These are phyloP conservation scores for Chymomyza fuscimana DNA, from an alignment of 2,888 invertebrate species.

Conservation along the genomic window DNA sequence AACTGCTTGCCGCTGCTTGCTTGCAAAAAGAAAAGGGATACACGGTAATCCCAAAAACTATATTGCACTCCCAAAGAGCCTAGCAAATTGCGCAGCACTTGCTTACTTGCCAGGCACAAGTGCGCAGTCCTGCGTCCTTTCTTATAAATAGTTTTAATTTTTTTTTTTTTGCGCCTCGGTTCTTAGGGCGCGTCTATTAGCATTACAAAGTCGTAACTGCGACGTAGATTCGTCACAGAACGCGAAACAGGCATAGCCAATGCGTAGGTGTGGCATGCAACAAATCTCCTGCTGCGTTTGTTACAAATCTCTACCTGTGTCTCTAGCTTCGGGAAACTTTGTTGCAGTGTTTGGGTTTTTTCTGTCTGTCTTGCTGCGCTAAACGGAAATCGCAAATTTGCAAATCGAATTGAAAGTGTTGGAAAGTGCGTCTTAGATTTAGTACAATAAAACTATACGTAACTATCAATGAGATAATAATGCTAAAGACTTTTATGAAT, in stretches of 20 bases:
- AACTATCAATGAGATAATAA: too few species aligned
- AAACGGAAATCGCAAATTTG: neutral
- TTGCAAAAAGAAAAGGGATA: neutral
- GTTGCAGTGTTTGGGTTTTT: too few species aligned
- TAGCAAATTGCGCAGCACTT: constrained; percentile 44
- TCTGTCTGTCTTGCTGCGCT: neutral
- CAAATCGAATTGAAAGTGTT: too few species aligned
- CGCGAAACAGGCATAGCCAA: constrained; percentile 52
- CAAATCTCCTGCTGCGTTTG: constrained; percentile 12
- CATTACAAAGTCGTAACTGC: constrained; percentile 30
- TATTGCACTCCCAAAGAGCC: constrained; percentile 30
- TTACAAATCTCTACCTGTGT: constrained; percentile 49
- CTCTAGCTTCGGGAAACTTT: constrained; percentile 8
- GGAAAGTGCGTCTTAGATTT: too few species aligned
- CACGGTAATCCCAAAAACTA: constrained; percentile 21
- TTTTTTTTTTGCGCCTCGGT: constrained; percentile 18
- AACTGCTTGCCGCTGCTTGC: neutral
- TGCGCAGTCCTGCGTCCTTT: neutral
- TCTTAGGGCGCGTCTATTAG: constrained; percentile 47
- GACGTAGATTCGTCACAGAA: constrained; percentile 35
- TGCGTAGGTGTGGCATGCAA: constrained; percentile 46
- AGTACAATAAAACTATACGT: too few species aligned
- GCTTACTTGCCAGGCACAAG: constrained; percentile 1
- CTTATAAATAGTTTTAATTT: neutral
- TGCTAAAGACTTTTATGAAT: too few species aligned